phyloP scores from a whole-genome alignment of 2,113 vertebrate species.

The Promerops cafer region DNA sequence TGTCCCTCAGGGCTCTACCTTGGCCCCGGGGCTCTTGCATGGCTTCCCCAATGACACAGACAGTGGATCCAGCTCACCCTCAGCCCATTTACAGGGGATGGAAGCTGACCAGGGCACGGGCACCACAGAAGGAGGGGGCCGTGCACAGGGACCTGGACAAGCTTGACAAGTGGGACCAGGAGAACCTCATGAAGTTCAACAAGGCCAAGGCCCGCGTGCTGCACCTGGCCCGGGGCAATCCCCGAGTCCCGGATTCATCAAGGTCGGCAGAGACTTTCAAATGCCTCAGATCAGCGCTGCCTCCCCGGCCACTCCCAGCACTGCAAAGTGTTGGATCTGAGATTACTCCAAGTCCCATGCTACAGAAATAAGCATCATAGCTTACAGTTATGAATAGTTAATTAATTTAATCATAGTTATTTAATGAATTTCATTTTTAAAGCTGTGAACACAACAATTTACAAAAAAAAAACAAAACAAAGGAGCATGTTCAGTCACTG shows the following conservation, averaged over 20 bases:
- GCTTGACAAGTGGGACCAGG: accelerated
- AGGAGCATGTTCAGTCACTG: background rate
- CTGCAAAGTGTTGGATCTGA: background rate
- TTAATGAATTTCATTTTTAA: background rate
- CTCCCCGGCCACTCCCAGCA: accelerated
- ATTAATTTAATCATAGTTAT: background rate
- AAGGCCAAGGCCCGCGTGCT: background rate
- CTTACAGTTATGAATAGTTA: background rate
- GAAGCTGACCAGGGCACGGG: background rate
- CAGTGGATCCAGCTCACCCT: background rate
- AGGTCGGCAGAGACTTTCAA: background rate
- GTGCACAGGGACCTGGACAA: background rate
- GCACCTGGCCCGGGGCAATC: background rate
- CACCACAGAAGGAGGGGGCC: accelerated
- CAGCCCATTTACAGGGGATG: accelerated
- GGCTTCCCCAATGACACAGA: background rate
- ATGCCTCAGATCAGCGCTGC: too few species aligned
- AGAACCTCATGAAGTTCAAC: accelerated
- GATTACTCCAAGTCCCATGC: background rate
- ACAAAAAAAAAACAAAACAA: background rate
- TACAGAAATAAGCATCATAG: background rate
- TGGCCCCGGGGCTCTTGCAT: too few species aligned
- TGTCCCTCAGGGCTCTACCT: background rate
- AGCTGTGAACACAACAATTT: background rate
- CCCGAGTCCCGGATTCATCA: accelerated